Conservation (phyloP, 2,113 vertebrate species). For the Morone saxatilis region DNA sequence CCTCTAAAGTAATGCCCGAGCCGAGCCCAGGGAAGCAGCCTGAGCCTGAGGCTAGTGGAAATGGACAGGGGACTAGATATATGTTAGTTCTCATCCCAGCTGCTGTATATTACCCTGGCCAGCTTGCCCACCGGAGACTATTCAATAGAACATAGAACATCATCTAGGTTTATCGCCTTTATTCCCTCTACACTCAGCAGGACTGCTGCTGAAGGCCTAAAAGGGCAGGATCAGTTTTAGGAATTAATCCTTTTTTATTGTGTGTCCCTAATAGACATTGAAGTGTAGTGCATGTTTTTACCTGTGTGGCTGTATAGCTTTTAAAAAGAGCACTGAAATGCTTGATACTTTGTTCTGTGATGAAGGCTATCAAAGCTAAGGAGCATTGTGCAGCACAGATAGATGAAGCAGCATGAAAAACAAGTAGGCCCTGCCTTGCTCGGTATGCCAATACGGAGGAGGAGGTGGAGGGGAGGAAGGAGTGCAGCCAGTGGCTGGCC, state of each 20-base stretch:
- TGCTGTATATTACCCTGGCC: constrained; percentile 78
- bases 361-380: constrained; percentile 52
- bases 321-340: not conserved
- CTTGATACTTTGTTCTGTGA: not conserved
- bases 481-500: constrained; percentile 77
- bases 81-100: constrained; percentile 80
- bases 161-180: constrained; percentile 72
- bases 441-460: constrained; percentile 62
- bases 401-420: constrained; percentile 40
- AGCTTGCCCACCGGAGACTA: constrained; percentile 72
- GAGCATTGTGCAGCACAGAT: constrained; percentile 1
- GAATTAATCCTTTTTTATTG: constrained; percentile 53
- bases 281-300: constrained; percentile 3
- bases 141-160: constrained; percentile 74
- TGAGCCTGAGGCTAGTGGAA: constrained; percentile 77
- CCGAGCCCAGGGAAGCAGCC: constrained; percentile 71
- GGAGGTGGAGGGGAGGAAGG: constrained; percentile 51
- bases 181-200: constrained; percentile 59
- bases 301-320: constrained; percentile 3
- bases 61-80: constrained; percentile 82
- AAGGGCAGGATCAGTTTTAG: constrained; percentile 40
- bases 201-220: constrained; percentile 51
- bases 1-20: constrained; percentile 81
- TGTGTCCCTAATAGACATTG: constrained; percentile 40
- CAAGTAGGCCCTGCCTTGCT: constrained; percentile 34